Base-by-base conservation (phyloP, 1,140 invertebrate genomes). In the Panagrolaimus sp. region DNA sequence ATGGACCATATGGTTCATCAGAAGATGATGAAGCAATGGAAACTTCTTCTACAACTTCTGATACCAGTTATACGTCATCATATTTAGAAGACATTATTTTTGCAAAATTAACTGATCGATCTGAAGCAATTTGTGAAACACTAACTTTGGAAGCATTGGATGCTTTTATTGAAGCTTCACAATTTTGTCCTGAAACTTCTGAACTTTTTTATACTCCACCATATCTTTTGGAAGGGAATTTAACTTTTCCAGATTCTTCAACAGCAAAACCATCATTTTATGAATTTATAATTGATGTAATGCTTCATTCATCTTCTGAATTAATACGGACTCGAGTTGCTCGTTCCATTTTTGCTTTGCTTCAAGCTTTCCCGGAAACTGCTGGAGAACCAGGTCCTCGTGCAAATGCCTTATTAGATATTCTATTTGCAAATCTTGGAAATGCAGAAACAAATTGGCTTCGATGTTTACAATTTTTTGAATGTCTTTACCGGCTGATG, bases 21-120 rank as follows among this genome's bases (percentile, higher is more conserved):
- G 52, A 58, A 21, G 52, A 58, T 28, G 28, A 58, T 21, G 52
- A 58, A 10, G 52, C 52, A 21, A 58, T 58, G 52, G 52, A 58
- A 26, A 58, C 52, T 12, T 2, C 52, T 58, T 58, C 52, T n/a
- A 58, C 52, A 12, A 12, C 28, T 1, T 58, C 52, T 5, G 52
- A 58, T n/a, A 21, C 21, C 15, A 58, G 52, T 21, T 58, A 26
- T 3, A 12, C 21, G n/a, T 26, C 21, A 12, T 21, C 21, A 21
- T 58, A 58, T 21, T 58, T 58, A 12, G 52, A 58, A 10, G 52
- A 58, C 17, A 58, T 58, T 21, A 58, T 26, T 28, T 58, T 58
- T 28, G 21, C 52, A 26, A 21, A 28, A 0, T 26, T 58, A 28
- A 26, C 52, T 58, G 52, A 58, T 26, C 52, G 52, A 12, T 28